A percentile compares a stretch with the other conserved stretches of the same genome.
phyloP scores from a whole-genome alignment of 2,888 invertebrate species.

The Anagyrus pseudococci region DNA sequence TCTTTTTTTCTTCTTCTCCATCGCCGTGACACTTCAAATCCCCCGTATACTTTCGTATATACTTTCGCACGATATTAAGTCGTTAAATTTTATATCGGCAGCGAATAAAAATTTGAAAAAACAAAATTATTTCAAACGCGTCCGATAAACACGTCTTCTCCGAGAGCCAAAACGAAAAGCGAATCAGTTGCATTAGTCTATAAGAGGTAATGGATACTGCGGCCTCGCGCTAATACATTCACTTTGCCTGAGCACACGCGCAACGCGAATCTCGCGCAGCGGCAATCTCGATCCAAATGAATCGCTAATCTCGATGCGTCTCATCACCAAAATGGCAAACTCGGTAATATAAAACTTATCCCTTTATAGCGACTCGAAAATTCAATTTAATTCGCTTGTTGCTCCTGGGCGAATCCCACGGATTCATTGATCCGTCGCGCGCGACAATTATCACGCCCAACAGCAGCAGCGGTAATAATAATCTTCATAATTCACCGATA shows the following conservation, averaged over 20 bases:
- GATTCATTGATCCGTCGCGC: constrained; percentile 6
- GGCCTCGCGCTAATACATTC: background rate
- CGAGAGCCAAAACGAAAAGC: no score
- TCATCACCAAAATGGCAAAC: no score
- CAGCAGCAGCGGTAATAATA: constrained; percentile 9
- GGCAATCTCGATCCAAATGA: background rate
- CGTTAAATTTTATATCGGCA: background rate
- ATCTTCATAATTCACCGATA: constrained; percentile 18
- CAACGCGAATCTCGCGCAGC: background rate
- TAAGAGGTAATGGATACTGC: background rate
- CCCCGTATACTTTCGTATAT: no score
- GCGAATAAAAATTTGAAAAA: background rate
- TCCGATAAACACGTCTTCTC: no score
- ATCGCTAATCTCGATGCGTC: background rate
- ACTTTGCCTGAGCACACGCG: background rate
- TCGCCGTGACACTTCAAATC: no score
- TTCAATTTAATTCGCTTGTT: no score
- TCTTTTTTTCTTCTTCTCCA: no score
- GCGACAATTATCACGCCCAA: constrained; percentile 18
- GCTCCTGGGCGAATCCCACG: constrained; percentile 1
- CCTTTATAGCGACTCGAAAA: background rate
- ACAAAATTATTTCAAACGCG: background rate
- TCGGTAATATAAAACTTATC: background rate
- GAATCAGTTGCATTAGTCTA: no score
- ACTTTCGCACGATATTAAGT: background rate